Conservation (phyloP, 2,888 invertebrate genomes). For the Gisinianus flammeolus region DNA sequence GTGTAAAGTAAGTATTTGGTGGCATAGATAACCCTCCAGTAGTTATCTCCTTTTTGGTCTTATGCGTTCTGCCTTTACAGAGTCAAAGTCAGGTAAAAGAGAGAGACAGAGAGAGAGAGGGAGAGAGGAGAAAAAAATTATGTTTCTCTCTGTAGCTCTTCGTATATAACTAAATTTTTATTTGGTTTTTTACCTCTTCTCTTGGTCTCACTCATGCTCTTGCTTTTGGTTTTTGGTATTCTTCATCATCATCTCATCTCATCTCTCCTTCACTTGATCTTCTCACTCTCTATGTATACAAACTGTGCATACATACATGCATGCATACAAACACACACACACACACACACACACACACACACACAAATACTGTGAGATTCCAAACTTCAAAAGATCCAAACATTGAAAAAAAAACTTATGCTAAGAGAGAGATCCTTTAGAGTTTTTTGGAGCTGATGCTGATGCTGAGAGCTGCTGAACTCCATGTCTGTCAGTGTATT, state of each 20-base stretch:
- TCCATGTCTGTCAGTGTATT: neutral
- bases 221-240: neutral
- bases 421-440: neutral
- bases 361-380: neutral
- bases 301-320: neutral
- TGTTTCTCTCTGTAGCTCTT: conserved; percentile 24
- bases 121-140: conserved; percentile 6
- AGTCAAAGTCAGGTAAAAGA: neutral
- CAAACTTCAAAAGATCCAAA: neutral
- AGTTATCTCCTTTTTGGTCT: conserved; percentile 44
- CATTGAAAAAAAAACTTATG: neutral
- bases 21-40: conserved; percentile 21
- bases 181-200: conserved; percentile 31
- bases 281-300: neutral
- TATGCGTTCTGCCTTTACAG: conserved; percentile 27
- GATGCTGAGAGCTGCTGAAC: too few relatives aligned
- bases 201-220: conserved; percentile 2
- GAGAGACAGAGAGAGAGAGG: neutral
- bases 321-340: too few relatives aligned
- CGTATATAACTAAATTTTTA: conserved; percentile 43
- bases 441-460: neutral
- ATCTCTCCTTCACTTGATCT: neutral
- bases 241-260: conserved; percentile 9
- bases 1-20: neutral
- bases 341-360: neutral